Percentiles rank a stretch among this genome's conserved stretches.
These are phyloP conservation scores for Antrozous pallidus DNA, from an alignment of 2,797 vertebrate genomes.

Conservation along the genomic window DNA sequence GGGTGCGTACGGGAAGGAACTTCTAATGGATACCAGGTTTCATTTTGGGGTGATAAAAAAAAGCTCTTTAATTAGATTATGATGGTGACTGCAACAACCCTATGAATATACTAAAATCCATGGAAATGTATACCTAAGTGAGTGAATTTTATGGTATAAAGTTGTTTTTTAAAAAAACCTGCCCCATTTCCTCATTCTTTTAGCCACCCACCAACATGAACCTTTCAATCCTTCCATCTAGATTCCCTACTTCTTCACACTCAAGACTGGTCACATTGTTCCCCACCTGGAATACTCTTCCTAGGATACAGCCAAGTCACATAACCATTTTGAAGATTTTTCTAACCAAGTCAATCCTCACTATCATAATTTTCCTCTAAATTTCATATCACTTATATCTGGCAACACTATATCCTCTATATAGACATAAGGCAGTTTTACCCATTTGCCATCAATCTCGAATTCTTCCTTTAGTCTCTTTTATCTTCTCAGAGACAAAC, in stretches of 20 bases:
- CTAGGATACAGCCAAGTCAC: background rate
- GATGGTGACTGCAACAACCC: background rate
- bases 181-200: background rate
- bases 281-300: background rate
- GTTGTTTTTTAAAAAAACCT: background rate
- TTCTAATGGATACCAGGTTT: background rate
- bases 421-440: background rate
- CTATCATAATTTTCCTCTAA: background rate
- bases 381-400: background rate
- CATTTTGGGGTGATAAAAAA: background rate
- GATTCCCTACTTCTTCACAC: background rate
- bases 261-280: background rate
- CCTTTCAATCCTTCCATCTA: background rate
- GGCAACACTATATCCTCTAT: background rate
- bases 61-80: background rate
- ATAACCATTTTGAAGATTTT: background rate
- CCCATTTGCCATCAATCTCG: background rate
- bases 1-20: background rate
- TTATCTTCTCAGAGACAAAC: constrained; percentile 18
- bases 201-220: background rate
- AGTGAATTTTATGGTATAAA: background rate
- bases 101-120: background rate
- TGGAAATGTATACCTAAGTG: background rate
- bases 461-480: constrained; percentile 17
- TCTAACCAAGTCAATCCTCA: background rate